A percentile compares a stretch with the other conserved stretches of the same genome.
Conservation (phyloP, 2,797 vertebrate genomes). For the Holocentrus rufus region DNA sequence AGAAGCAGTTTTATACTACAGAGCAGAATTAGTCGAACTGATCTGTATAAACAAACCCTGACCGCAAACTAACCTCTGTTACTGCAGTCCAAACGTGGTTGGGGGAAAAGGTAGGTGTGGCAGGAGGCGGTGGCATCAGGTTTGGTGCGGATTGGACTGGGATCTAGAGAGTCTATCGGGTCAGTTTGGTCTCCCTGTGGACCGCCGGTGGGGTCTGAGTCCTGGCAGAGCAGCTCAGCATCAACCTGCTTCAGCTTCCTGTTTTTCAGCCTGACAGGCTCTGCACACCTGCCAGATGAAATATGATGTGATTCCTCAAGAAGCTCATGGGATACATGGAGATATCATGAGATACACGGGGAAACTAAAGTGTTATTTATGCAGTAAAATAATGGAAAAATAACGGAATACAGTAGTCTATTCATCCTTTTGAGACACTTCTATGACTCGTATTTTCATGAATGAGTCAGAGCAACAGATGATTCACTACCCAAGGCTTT, state of each 20-base stretch:
- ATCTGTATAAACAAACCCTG: background rate
- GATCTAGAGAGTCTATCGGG: slow-evolving; percentile 12
- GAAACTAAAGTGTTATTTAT: background rate
- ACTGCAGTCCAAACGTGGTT: slow-evolving; percentile 89
- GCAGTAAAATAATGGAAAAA: too few relatives aligned
- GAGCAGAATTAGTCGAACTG: background rate
- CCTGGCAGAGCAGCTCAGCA: slow-evolving; percentile 85
- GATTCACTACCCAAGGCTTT: background rate
- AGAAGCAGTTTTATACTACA: background rate
- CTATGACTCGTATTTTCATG: background rate
- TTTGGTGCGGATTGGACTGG: slow-evolving; percentile 70
- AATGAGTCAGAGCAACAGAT: slow-evolving; percentile 4
- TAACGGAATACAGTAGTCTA: background rate
- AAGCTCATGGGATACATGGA: background rate
- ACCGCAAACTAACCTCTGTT: slow-evolving; percentile 85
- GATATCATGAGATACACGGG: background rate
- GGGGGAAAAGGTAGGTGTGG: slow-evolving; percentile 89
- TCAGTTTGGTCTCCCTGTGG: slow-evolving; percentile 52
- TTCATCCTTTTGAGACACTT: slow-evolving; percentile 3
- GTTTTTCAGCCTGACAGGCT: slow-evolving; percentile 83
- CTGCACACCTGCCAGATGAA: slow-evolving; percentile 78
- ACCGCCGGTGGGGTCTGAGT: slow-evolving; percentile 37
- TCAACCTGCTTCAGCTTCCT: slow-evolving; percentile 87
- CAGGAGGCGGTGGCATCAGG: slow-evolving; percentile 86
- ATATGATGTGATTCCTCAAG: background rate